Evolutionary conservation across 2,797 vertebrate species (phyloP).

Genomic region (Galago senegalensis): DNA sequence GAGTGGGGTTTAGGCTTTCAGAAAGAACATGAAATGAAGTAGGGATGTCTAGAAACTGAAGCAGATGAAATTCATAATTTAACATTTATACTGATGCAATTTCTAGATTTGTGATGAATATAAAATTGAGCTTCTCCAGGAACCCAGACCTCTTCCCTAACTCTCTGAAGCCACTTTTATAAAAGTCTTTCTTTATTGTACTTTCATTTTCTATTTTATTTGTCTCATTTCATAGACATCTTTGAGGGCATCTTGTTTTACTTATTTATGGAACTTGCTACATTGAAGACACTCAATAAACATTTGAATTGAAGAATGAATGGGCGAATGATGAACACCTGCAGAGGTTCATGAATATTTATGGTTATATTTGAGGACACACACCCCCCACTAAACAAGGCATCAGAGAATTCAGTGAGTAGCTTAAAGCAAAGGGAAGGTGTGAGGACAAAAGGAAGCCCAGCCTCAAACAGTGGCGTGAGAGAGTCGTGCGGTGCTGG

Average conservation of each 20-base stretch:
- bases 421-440: conserved; percentile 50
- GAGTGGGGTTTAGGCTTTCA: background rate
- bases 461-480: background rate
- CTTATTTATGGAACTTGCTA: background rate
- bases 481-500: conserved; percentile 6
- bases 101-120: conserved; percentile 3
- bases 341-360: background rate
- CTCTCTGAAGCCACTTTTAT: background rate
- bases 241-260: background rate
- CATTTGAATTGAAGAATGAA: conserved; percentile 6
- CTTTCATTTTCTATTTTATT: conserved; percentile 6
- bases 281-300: background rate
- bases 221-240: background rate
- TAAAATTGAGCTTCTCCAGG: background rate
- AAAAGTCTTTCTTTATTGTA: background rate
- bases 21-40: background rate
- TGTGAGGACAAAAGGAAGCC: background rate
- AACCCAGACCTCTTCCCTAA: background rate
- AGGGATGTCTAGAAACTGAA: background rate
- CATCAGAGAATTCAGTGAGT: background rate
- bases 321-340: background rate
- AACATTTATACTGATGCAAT: background rate
- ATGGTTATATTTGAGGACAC: background rate
- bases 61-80: background rate
- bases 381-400: background rate